Evolutionary conservation across 2,888 invertebrate species (phyloP).

Genomic region (Melanostoma mellinum): DNA sequence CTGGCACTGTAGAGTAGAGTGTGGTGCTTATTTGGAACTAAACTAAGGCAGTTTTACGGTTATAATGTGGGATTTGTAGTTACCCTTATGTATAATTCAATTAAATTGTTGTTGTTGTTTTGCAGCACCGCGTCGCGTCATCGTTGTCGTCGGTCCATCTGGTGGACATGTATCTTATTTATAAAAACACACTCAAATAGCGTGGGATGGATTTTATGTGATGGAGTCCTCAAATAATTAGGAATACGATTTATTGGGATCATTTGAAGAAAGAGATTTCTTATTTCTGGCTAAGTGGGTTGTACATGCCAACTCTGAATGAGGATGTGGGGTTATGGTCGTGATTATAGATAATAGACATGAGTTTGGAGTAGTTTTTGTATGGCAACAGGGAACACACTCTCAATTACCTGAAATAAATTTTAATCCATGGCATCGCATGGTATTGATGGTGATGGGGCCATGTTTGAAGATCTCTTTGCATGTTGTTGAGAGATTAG

Average conservation of each 20-base stretch:
- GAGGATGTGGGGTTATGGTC: too few species aligned
- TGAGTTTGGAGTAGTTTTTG: too few species aligned
- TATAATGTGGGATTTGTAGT: slow-evolving; percentile 44
- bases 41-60: slow-evolving; percentile 55
- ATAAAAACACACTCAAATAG: slow-evolving; percentile 45
- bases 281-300: not conserved
- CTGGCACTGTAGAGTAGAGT: too few species aligned
- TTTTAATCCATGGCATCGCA: too few species aligned
- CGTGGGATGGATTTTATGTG: slow-evolving; percentile 60
- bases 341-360: too few species aligned
- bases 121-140: not conserved
- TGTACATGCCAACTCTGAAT: too few species aligned
- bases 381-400: too few species aligned
- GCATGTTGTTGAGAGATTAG: too few species aligned
- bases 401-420: too few species aligned
- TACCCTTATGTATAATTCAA: slow-evolving; percentile 65
- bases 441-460: too few species aligned
- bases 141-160: not conserved
- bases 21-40: slow-evolving; percentile 29
- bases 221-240: slow-evolving; percentile 54
- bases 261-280: slow-evolving; percentile 57
- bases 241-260: slow-evolving; percentile 56
- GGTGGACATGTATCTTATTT: slow-evolving; percentile 23
- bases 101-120: slow-evolving; percentile 56
- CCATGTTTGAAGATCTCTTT: too few species aligned